Base-by-base conservation (phyloP, 53 echinoderm and acorn worm genomes). In the Mesocentrotus franciscanus region DNA sequence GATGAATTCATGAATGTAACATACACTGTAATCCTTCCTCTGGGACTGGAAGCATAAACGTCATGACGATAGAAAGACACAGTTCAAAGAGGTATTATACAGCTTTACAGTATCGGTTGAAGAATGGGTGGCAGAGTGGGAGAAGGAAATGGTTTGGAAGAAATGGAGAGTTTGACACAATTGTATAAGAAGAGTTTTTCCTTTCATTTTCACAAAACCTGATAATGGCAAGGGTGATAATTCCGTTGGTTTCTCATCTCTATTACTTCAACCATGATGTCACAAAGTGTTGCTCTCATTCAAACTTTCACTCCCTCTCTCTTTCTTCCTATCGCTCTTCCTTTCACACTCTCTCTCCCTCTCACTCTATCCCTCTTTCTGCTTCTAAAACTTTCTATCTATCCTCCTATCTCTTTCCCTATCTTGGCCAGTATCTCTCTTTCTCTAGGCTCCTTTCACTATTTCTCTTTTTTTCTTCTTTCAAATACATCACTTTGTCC, bases 11-110 rank as follows among this genome's bases (percentile, higher is more conserved):
- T 78, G 78, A 12, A 58, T 58, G 87, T 58, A 87, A 87, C 58
- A 10, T 57, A 58, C 57, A 87, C 87, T n/a, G 57, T 29, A 87
- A 87, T 87, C 87, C 58, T 87, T 58, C 87, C 87, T 58, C n/a
- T 56, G 87, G 87, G 87, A 87, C 17, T n/a, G 29, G 4, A 81
- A 57, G 58, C 33, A 87, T 27, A 87, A 87, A 39, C 84, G 22
- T 55, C 7, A 49, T 42, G 20, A 49, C 3, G 84, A 84, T 84
- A 24, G 49, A 55, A 84, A 84, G 26, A 84, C 76, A 76, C 76
- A 33, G 9, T 71, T 71, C n/a, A 33, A 33, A 32, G 76, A 36
- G 15, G 55, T 15, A 84, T 84, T 84, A 84, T 84, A 20, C 49
- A 84, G 84, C 55, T 76, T 84, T 42, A n/a, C 22, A 84, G 84